A percentile compares a stretch with the other conserved stretches of the same genome.
phyloP scores from a whole-genome alignment of 2,113 vertebrate genomes.

The Phyllostomus hastatus region DNA sequence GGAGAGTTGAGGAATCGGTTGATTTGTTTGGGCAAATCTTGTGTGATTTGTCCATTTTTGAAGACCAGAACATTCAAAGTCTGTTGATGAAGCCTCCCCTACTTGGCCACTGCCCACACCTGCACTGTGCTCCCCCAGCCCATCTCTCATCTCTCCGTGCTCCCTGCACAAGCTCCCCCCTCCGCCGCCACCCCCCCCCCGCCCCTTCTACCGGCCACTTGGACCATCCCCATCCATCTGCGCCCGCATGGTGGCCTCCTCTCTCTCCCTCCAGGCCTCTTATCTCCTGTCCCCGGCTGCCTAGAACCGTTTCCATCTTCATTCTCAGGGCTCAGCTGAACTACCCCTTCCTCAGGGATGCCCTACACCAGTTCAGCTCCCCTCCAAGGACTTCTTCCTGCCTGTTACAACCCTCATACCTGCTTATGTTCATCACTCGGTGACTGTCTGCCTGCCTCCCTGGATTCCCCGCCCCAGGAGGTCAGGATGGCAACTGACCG shows the following conservation, averaged over 20 bases:
- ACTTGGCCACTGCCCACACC: rapidly evolving
- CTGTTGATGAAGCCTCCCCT: not conserved
- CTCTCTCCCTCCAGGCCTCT: not conserved
- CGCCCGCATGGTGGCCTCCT: rapidly evolving
- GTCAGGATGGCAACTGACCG: not conserved
- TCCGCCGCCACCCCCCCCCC: not conserved
- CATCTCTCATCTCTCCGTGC: too few relatives aligned
- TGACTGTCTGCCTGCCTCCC: not conserved
- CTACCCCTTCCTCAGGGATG: not conserved
- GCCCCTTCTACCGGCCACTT: not conserved
- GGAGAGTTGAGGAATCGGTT: not conserved
- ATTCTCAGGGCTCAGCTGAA: not conserved
- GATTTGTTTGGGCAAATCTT: not conserved
- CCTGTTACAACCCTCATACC: rapidly evolving
- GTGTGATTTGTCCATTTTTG: not conserved
- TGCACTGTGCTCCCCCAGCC: rapidly evolving
- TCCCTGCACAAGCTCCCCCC: not conserved
- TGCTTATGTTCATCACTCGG: rapidly evolving
- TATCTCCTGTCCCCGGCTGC: not conserved
- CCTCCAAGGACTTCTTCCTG: not conserved
- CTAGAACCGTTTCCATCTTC: too few relatives aligned
- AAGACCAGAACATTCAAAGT: not conserved
- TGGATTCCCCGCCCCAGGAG: not conserved
- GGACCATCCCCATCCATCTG: rapidly evolving
- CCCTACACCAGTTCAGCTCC: too few relatives aligned